Conservation (phyloP, 2,797 vertebrate species). For the Simalia tracyae region DNA sequence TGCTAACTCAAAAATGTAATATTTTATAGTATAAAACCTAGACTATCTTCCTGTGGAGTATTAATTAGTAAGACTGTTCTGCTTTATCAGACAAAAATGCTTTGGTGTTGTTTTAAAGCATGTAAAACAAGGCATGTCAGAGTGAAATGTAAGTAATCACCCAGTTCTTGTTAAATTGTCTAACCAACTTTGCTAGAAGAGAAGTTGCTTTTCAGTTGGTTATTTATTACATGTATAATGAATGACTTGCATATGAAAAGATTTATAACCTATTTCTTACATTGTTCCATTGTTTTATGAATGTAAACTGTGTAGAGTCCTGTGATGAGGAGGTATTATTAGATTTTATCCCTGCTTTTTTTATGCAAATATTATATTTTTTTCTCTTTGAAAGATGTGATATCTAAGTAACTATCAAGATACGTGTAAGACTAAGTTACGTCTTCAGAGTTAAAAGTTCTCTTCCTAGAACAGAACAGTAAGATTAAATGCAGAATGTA, state of each 20-base stretch:
- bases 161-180: constrained; percentile 17
- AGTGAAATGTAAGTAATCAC: background rate
- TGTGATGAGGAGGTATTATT: background rate
- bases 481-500: background rate
- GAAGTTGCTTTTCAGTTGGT: background rate
- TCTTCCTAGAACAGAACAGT: background rate
- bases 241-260: constrained; percentile 1
- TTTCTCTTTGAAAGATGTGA: background rate
- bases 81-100: background rate
- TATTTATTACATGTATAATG: constrained; percentile 44
- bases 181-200: background rate
- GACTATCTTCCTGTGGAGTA: background rate
- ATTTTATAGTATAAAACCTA: background rate
- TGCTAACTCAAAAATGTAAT: background rate
- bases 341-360: background rate
- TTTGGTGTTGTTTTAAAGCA: constrained; percentile 47
- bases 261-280: constrained; percentile 18
- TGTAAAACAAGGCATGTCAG: constrained; percentile 1
- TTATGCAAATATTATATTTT: background rate
- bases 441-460: background rate
- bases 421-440: background rate
- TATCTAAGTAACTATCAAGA: background rate
- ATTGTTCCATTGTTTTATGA: background rate
- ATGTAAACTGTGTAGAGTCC: background rate
- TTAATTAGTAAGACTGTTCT: constrained; percentile 1